Percentiles rank a stretch among this genome's conserved stretches.
Evolutionary conservation across 2,797 vertebrate species (phyloP).

Genomic region (Sebastiscus tertius): DNA sequence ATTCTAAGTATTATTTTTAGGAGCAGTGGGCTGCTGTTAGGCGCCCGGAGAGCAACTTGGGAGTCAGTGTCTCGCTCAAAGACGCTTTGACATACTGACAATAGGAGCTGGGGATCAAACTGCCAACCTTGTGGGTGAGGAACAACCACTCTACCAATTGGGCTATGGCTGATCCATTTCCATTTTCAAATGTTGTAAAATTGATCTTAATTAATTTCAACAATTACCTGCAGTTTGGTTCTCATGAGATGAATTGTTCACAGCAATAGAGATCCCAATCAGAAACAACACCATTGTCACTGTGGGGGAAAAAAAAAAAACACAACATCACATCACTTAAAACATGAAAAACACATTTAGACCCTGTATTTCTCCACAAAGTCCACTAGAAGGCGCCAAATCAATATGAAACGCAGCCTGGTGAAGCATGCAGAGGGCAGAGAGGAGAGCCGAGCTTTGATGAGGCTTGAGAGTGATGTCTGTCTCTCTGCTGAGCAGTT

Average conservation of each 20-base stretch:
- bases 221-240: constrained; percentile 82
- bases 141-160: no score
- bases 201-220: background rate
- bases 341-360: background rate
- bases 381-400: constrained; percentile 68
- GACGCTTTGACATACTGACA: no score
- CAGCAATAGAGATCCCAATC: constrained; percentile 74
- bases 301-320: constrained; percentile 35
- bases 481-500: constrained; percentile 58
- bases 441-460: constrained; percentile 52
- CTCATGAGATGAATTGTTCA: constrained; percentile 78
- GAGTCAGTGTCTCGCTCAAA: no score
- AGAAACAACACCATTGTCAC: constrained; percentile 87
- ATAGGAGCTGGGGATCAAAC: no score
- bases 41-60: rapidly evolving
- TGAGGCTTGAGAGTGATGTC: constrained; percentile 49
- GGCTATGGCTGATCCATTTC: rapidly evolving
- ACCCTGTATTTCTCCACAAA: background rate
- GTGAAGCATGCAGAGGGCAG: background rate
- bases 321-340: background rate
- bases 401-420: constrained; percentile 18
- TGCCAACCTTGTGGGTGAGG: no score
- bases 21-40: rapidly evolving
- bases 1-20: no score
- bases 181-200: background rate